phyloP scores from a whole-genome alignment of 2,888 invertebrate species.

The Matsumyia berberina region DNA sequence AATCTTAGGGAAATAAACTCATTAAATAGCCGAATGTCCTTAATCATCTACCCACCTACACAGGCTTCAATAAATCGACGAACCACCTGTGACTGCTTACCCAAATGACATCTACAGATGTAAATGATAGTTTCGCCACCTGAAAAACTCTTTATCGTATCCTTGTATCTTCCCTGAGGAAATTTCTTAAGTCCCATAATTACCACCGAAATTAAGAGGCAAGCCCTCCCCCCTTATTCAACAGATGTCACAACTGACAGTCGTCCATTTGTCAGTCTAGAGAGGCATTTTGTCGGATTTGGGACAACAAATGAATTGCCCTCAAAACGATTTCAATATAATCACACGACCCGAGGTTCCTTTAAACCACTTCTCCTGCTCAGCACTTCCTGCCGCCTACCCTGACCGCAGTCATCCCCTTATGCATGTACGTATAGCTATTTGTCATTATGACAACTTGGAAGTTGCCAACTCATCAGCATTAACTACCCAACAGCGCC shows the following conservation, averaged over 20 bases:
- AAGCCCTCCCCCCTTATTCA: conserved; percentile 11
- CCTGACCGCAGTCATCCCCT: neutral
- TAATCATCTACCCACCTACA: too few species aligned
- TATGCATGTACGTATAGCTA: neutral
- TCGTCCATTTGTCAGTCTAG: conserved; percentile 25
- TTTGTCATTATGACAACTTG: conserved; percentile 68
- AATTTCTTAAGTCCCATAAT: neutral
- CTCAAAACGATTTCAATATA: conserved; percentile 26
- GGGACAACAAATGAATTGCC: conserved; percentile 33
- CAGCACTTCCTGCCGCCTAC: conserved; percentile 7
- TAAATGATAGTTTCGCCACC: conserved; percentile 1
- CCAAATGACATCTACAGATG: neutral
- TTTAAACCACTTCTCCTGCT: neutral
- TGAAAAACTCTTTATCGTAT: conserved; percentile 1
- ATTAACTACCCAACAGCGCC: conserved; percentile 24
- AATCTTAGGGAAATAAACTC: too few species aligned
- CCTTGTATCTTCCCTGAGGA: neutral
- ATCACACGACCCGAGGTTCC: conserved; percentile 23
- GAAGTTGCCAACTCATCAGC: conserved; percentile 60
- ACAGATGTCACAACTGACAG: conserved; percentile 29
- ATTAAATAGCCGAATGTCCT: too few species aligned
- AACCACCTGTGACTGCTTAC: neutral
- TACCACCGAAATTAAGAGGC: conserved; percentile 6
- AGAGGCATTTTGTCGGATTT: neutral
- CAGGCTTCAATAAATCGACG: neutral